Conservation (phyloP, 2,888 invertebrate species). For the Hybos culiciformis region DNA sequence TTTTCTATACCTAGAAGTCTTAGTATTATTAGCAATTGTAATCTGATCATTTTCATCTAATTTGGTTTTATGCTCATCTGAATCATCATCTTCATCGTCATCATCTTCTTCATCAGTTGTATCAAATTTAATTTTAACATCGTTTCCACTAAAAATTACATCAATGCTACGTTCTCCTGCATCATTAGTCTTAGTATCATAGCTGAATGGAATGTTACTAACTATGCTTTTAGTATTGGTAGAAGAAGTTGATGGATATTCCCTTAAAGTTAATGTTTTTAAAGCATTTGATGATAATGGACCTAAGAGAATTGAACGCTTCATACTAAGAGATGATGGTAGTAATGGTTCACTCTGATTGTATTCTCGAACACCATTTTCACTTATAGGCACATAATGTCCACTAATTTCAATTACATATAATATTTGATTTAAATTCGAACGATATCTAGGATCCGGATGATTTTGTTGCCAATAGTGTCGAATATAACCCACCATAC, state of each 20-base stretch:
- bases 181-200: too few species aligned
- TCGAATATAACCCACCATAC: slow-evolving; percentile 88
- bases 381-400: slow-evolving; percentile 84
- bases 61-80: too few species aligned
- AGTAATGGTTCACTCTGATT: slow-evolving; percentile 23
- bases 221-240: too few species aligned
- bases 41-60: too few species aligned
- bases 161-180: too few species aligned
- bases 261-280: too few species aligned
- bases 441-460: slow-evolving; percentile 70
- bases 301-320: slow-evolving; percentile 3
- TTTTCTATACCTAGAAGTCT: too few species aligned
- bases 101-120: too few species aligned
- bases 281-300: slow-evolving; percentile 16
- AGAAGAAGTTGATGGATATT: neutral
- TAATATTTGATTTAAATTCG: slow-evolving; percentile 85
- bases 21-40: too few species aligned
- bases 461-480: slow-evolving; percentile 93
- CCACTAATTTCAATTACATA: slow-evolving; percentile 87
- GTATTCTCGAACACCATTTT: slow-evolving; percentile 61
- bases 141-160: too few species aligned
- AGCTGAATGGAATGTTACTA: neutral
- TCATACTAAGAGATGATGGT: neutral
- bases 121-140: too few species aligned
- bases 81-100: too few species aligned